phyloP scores from a whole-genome alignment of 2,888 invertebrate species.

The Mechanitis mazaeus region DNA sequence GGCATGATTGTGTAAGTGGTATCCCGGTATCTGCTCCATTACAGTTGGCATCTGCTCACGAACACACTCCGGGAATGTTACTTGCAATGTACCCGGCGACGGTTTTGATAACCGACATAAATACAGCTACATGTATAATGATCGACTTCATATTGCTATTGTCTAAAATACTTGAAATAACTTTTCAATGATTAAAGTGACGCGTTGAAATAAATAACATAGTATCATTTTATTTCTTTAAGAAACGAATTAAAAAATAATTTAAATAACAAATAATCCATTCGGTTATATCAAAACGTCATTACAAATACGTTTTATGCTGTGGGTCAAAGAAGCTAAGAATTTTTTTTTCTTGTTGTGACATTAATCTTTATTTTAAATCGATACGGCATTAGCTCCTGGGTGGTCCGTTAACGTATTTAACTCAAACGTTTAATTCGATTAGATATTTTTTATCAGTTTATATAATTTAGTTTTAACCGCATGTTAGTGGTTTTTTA shows the following conservation, averaged over 20 bases:
- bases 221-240: too few species aligned
- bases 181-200: too few species aligned
- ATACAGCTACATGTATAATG: background rate
- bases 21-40: conserved; percentile 51
- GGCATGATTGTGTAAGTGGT: conserved; percentile 67
- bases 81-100: conserved; percentile 1
- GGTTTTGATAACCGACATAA: background rate
- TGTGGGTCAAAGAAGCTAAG: conserved; percentile 20
- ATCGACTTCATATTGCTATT: background rate
- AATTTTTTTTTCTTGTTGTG: conserved; percentile 30
- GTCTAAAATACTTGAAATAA: too few species aligned
- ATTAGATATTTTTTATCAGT: conserved; percentile 24
- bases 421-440: conserved; percentile 25
- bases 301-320: conserved; percentile 13
- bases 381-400: conserved; percentile 26
- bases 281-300: conserved; percentile 15
- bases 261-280: conserved; percentile 1
- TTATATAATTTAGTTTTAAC: conserved; percentile 22
- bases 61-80: conserved; percentile 40
- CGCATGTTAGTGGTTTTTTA: conserved; percentile 10
- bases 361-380: conserved; percentile 34
- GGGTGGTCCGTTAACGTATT: conserved; percentile 36
- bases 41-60: conserved; percentile 64
- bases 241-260: too few species aligned
- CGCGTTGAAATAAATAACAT: too few species aligned